Base-by-base conservation (phyloP, 2,113 vertebrate species). In the Gallinago media region DNA sequence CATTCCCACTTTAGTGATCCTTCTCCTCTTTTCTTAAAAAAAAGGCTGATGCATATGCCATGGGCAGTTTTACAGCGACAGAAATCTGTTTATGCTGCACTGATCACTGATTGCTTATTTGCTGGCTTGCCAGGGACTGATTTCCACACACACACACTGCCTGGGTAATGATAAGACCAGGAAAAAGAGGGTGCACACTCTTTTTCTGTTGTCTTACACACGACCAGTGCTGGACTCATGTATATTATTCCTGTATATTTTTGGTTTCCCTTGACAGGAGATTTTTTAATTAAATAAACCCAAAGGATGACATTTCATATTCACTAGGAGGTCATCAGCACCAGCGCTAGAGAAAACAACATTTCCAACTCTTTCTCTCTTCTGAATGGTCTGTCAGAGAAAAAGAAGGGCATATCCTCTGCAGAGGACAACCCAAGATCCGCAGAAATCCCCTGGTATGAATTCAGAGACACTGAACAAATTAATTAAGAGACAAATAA, bases 201-300 rank as follows among this genome's bases (percentile, higher is more conserved):
- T 0, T 55, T 58, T 52, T 20, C 65, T 88, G 26, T 44, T 32
- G n/a, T 67, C 56, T 81, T 63, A 22, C 15, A 54, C 34, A 72
- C 0, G 0, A 14, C 17, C 38, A 4, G 6, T 27, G 65, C 34
- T 67, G 47, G 31, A 78, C 15, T 4, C 18, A 15, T 8, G 4
- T n/a, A 31, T 40, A 59, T 36, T 29, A 49, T 22, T 3, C 0
- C 2, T 4, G 19, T 22, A 5, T 29, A 52, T 19, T 40, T 75
- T 59, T 72, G 15, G 26, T 78, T 85, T 85, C 29, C 34, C 25
- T 68, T 72, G 32, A 79, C 34, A 85, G 52, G 15, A 68, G 8
- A 34, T 21, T 71, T 56, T 78, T 59, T 32, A 87, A 78, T 75
- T 71, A 70, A 59, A n/a, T 26, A 77, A 67, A 71, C 27, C 3